A percentile compares a stretch with the other conserved stretches of the same genome.
Conservation (phyloP, 2,888 invertebrate genomes). For the Bugulina stolonifera region DNA sequence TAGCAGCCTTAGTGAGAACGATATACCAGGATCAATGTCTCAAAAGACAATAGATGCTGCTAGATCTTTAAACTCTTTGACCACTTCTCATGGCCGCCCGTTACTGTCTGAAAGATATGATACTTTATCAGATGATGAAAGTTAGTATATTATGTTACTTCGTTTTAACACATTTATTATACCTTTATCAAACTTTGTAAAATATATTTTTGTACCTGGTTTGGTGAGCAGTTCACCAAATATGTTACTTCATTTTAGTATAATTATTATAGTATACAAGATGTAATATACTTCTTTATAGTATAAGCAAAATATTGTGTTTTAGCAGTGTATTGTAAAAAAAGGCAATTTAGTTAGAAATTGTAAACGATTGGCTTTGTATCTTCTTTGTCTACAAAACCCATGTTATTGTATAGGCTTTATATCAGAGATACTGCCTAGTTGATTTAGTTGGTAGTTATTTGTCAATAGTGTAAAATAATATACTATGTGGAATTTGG, state of each 20-base stretch:
- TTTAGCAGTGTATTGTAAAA: too few relatives aligned
- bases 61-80: conserved; percentile 8
- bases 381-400: too few relatives aligned
- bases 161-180: not conserved
- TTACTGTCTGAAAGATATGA: conserved; percentile 17
- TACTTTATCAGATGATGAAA: conserved; percentile 22
- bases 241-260: too few relatives aligned
- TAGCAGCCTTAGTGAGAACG: not conserved
- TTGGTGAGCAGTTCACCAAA: too few relatives aligned
- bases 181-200: not conserved
- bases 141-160: not conserved
- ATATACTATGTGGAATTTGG: not conserved
- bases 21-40: not conserved
- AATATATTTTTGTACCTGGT: conserved; percentile 20
- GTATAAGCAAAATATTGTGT: too few relatives aligned
- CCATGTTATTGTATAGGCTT: too few relatives aligned
- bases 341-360: too few relatives aligned
- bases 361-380: too few relatives aligned
- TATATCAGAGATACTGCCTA: too few relatives aligned
- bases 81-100: not conserved
- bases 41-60: not conserved
- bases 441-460: not conserved
- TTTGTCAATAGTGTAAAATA: not conserved
- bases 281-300: too few relatives aligned
- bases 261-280: too few relatives aligned